A percentile compares a stretch with the other conserved stretches of the same genome.
Evolutionary conservation across 2,888 invertebrate genomes (phyloP).

Genomic region (Orchestes rusci): DNA sequence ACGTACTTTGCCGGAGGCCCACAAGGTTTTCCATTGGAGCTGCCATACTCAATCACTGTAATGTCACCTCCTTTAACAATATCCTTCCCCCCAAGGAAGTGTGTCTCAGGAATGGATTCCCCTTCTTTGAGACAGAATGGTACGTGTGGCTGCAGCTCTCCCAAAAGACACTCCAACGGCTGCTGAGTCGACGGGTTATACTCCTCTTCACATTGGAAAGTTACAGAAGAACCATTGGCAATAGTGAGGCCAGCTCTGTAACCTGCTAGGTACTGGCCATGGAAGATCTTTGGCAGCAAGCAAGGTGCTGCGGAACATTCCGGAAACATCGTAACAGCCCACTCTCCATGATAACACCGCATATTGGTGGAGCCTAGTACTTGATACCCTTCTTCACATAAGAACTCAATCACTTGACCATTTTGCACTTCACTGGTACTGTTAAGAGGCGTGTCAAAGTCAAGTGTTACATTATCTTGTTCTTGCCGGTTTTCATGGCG

Average conservation of each 20-base stretch:
- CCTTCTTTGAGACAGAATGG: conserved; percentile 46
- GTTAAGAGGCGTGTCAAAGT: conserved; percentile 51
- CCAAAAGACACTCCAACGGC: conserved; percentile 58
- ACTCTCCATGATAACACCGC: conserved; percentile 74
- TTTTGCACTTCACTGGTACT: conserved; percentile 57
- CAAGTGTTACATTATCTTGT: conserved; percentile 33
- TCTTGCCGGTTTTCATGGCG: conserved; percentile 38
- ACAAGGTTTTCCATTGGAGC: conserved; percentile 45
- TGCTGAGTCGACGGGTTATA: conserved; percentile 48
- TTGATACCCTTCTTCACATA: conserved; percentile 66
- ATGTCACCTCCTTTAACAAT: conserved; percentile 51
- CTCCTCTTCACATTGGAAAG: conserved; percentile 60
- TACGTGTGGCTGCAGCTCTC: conserved; percentile 53
- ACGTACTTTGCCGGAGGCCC: conserved; percentile 61
- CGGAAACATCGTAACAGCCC: conserved; percentile 69
- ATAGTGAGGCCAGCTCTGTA: conserved; percentile 75
- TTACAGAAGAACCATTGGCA: conserved; percentile 72
- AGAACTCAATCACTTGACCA: conserved; percentile 67
- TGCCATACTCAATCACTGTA: conserved; percentile 49
- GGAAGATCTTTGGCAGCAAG: conserved; percentile 57
- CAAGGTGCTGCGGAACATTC: conserved; percentile 75
- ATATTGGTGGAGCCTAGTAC: conserved; percentile 65
- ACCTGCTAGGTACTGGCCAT: conserved; percentile 68
- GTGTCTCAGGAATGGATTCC: conserved; percentile 33
- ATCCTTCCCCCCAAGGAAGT: conserved; percentile 43